phyloP scores from a whole-genome alignment of 1,140 invertebrate genomes.

The Dendrolimus punctatus region DNA sequence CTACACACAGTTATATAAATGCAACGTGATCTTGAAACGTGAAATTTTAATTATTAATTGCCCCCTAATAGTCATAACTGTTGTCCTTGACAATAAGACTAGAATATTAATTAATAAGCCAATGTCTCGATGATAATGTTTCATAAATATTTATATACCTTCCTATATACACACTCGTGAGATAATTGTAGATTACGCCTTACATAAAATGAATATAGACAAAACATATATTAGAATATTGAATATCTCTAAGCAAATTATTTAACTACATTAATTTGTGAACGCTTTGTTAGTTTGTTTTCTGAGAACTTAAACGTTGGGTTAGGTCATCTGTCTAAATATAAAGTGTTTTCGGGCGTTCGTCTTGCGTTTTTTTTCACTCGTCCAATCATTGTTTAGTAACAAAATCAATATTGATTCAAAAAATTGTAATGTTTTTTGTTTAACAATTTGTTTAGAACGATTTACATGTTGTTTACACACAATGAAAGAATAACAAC shows the following conservation, averaged over 20 bases:
- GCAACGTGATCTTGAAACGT: conserved; percentile 57
- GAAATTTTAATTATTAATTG: conserved; percentile 45
- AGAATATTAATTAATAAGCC: too few species aligned
- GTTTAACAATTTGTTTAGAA: too few species aligned
- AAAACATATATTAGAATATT: too few species aligned
- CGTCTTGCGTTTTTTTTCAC: background rate
- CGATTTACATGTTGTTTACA: too few species aligned
- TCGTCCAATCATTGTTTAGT: background rate
- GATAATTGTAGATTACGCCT: too few species aligned
- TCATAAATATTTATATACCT: too few species aligned
- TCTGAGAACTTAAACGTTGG: conserved; percentile 5
- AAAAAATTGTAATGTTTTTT: too few species aligned
- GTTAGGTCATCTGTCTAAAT: conserved; percentile 16
- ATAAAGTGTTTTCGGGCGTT: conserved; percentile 1
- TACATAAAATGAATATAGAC: too few species aligned
- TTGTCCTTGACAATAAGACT: conserved; percentile 41
- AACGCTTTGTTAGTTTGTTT: background rate
- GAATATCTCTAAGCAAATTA: too few species aligned
- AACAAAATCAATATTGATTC: too few species aligned
- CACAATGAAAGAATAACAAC: conserved; percentile 7
- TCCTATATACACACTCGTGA: too few species aligned
- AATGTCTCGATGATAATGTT: too few species aligned
- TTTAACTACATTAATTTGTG: background rate
- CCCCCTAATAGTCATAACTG: conserved; percentile 15
- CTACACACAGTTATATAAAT: conserved; percentile 61